A percentile compares a stretch with the other conserved stretches of the same genome.
phyloP scores from a whole-genome alignment of 2,888 invertebrate species.

The Drosophila mercatorum region DNA sequence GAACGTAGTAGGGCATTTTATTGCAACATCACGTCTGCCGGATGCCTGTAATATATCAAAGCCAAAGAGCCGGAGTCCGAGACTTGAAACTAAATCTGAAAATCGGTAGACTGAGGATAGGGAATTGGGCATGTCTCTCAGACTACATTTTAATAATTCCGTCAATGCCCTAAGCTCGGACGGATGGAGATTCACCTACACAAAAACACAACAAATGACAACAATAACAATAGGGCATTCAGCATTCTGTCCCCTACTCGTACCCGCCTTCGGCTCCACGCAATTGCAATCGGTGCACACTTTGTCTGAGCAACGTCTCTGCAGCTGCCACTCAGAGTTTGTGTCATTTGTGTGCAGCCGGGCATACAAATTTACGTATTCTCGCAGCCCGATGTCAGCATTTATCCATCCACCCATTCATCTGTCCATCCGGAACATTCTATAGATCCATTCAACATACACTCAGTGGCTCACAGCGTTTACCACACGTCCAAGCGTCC shows the following conservation, averaged over 20 bases:
- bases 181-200: slow-evolving; percentile 64
- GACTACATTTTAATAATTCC: slow-evolving; percentile 72
- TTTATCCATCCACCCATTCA: slow-evolving; percentile 6
- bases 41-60: slow-evolving; percentile 79
- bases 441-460: slow-evolving; percentile 27
- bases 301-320: slow-evolving; percentile 46
- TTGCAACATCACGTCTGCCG: slow-evolving; percentile 80
- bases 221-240: slow-evolving; percentile 64
- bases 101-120: slow-evolving; percentile 32
- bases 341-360: slow-evolving; percentile 75
- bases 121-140: slow-evolving; percentile 42
- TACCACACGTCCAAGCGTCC: slow-evolving; percentile 14
- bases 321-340: slow-evolving; percentile 25
- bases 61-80: slow-evolving; percentile 25
- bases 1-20: slow-evolving; percentile 64
- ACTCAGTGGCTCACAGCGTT: slow-evolving; percentile 35
- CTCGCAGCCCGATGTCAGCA: slow-evolving; percentile 3
- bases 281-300: slow-evolving; percentile 67
- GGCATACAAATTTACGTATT: slow-evolving; percentile 69
- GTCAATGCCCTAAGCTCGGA: slow-evolving; percentile 53
- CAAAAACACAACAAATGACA: slow-evolving; percentile 61
- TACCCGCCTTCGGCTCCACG: slow-evolving; percentile 29
- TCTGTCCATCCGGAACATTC: slow-evolving; percentile 1
- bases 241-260: background rate
- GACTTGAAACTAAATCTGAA: slow-evolving; percentile 23